A percentile compares a stretch with the other conserved stretches of the same genome.
Evolutionary conservation across 2,888 invertebrate genomes (phyloP).

Genomic region (Rotaria socialis): DNA sequence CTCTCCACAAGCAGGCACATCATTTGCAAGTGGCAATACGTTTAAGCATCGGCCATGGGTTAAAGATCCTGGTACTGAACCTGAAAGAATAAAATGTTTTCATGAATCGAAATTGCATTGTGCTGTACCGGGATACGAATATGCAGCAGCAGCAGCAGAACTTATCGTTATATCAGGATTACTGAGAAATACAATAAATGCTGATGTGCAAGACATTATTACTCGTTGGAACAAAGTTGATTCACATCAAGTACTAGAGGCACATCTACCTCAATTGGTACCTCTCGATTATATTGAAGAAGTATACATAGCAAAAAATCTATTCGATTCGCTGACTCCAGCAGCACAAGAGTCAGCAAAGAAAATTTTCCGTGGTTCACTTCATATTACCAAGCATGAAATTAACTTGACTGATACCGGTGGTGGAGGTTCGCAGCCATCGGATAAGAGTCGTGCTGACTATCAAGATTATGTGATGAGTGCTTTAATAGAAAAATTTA

Average conservation of each 20-base stretch:
- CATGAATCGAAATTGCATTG: conserved; percentile 4
- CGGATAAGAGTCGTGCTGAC: not conserved
- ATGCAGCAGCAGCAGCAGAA: not conserved
- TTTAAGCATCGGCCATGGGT: not conserved
- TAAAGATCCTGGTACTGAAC: not conserved
- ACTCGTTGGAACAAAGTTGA: not conserved
- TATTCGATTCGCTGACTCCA: not conserved
- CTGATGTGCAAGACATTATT: not conserved
- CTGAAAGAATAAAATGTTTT: not conserved
- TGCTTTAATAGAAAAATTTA: not conserved
- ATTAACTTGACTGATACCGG: not conserved
- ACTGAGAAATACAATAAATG: not conserved
- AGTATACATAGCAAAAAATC: conserved; percentile 7
- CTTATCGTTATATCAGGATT: not conserved
- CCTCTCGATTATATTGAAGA: conserved; percentile 2
- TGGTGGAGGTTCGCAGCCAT: not conserved
- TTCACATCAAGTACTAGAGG: not conserved
- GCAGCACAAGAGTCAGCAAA: not conserved
- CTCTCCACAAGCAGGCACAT: conserved; percentile 19
- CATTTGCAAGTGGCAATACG: not conserved
- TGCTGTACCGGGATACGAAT: not conserved
- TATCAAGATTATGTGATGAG: not conserved
- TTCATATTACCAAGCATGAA: not conserved
- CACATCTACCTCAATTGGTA: conserved; percentile 24
- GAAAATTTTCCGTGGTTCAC: not conserved